These are phyloP conservation scores for Caenorhabditis sp. DNA, from an alignment of 2,888 invertebrate genomes.

Conservation along the genomic window DNA sequence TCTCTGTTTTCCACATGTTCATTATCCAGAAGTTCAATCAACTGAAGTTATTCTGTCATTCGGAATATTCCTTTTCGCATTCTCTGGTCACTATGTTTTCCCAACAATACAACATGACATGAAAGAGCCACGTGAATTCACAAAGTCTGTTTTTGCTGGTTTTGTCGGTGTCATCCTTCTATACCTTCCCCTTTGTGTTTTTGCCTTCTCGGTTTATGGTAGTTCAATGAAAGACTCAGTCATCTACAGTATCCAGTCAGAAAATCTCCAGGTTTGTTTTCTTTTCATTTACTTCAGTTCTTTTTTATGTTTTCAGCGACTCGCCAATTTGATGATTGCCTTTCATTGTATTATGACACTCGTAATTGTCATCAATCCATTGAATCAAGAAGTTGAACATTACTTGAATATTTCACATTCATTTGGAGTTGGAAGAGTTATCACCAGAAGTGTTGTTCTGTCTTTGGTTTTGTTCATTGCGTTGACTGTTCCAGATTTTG, in stretches of 20 bases:
- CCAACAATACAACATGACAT: constrained; percentile 91
- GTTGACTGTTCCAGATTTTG: constrained; percentile 64
- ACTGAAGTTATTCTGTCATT: constrained; percentile 53
- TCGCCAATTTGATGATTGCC: constrained; percentile 69
- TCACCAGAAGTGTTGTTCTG: constrained; percentile 58
- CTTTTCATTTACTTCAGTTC: not conserved
- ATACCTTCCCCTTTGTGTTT: constrained; percentile 66
- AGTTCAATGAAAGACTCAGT: constrained; percentile 62
- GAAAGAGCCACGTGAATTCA: constrained; percentile 81
- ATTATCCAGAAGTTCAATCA: constrained; percentile 51
- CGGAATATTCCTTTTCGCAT: constrained; percentile 68
- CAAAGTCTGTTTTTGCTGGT: constrained; percentile 77
- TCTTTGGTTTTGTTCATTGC: constrained; percentile 60
- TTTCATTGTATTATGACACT: constrained; percentile 69
- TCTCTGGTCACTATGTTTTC: constrained; percentile 74
- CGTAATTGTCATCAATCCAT: constrained; percentile 67
- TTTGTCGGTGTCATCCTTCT: constrained; percentile 63
- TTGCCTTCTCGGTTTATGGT: constrained; percentile 68
- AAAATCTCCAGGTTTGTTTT: constrained; percentile 50
- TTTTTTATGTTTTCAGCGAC: constrained; percentile 29
- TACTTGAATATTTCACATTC: constrained; percentile 62
- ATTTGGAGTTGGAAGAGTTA: constrained; percentile 61
- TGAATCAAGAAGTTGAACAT: constrained; percentile 68
- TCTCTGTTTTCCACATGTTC: constrained; percentile 44
- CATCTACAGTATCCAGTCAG: constrained; percentile 61